These are phyloP conservation scores for Anguilla anguilla DNA, from an alignment of 2,797 vertebrate genomes.

Conservation along the genomic window DNA sequence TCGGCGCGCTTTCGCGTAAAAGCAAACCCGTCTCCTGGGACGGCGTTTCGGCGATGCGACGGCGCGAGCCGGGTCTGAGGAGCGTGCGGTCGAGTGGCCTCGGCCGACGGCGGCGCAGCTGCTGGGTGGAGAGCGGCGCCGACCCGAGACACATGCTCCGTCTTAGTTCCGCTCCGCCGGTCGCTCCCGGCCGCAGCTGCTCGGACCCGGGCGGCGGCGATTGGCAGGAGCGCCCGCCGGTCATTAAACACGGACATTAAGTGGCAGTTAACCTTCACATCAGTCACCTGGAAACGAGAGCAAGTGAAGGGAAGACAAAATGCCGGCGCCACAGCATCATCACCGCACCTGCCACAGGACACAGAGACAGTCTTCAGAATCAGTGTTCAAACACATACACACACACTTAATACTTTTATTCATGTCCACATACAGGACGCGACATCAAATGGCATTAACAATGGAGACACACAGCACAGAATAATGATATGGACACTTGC, in stretches of 20 bases:
- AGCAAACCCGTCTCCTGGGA: not conserved
- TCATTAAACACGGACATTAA: slow-evolving; percentile 31
- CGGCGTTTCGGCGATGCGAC: not conserved
- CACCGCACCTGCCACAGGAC: not conserved
- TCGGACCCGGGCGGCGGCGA: not conserved
- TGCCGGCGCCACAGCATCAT: not conserved
- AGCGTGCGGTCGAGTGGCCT: not conserved
- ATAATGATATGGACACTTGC: too few species aligned
- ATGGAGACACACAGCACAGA: too few species aligned
- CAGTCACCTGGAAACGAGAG: slow-evolving; percentile 5
- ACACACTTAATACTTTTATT: not conserved
- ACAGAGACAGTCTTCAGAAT: not conserved
- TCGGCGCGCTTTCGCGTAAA: not conserved
- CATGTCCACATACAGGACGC: too few species aligned
- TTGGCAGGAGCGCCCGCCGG: slow-evolving; percentile 21
- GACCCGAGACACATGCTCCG: slow-evolving; percentile 46
- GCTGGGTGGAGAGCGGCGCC: slow-evolving; percentile 25
- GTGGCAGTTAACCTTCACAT: not conserved
- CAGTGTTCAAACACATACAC: not conserved
- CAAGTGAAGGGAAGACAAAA: not conserved
- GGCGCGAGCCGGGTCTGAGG: not conserved
- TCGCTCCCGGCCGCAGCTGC: slow-evolving; percentile 32
- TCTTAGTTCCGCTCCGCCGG: slow-evolving; percentile 43
- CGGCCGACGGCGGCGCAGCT: slow-evolving; percentile 29
- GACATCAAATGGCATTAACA: too few species aligned